Evolutionary conservation across 2,888 invertebrate genomes (phyloP).

Genomic region (Yponomeuta evonymella): DNA sequence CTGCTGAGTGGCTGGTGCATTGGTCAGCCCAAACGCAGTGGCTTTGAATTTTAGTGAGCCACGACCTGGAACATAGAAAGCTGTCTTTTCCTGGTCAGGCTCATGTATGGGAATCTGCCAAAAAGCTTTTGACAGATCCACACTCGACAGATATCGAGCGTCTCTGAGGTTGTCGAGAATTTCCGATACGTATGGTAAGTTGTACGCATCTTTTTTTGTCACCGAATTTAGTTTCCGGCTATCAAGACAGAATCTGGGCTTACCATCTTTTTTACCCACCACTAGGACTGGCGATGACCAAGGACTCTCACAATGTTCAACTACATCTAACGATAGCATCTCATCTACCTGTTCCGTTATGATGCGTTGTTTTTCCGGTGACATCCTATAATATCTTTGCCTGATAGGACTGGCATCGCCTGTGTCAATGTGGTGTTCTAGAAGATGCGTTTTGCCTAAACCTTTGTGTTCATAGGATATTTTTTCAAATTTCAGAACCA

Average conservation of each 20-base stretch:
- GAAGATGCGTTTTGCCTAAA: too few relatives aligned
- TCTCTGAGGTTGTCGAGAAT: slow-evolving; percentile 30
- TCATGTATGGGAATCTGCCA: slow-evolving; percentile 17
- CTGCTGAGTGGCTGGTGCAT: slow-evolving; percentile 17
- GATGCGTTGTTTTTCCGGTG: slow-evolving; percentile 28
- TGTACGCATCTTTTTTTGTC: slow-evolving; percentile 12
- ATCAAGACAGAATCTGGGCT: too few relatives aligned
- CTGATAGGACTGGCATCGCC: slow-evolving; percentile 3
- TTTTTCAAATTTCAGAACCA: too few relatives aligned
- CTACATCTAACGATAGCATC: slow-evolving; percentile 21
- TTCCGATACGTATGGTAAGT: slow-evolving; percentile 26
- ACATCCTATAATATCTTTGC: slow-evolving; percentile 26
- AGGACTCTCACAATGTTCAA: slow-evolving; percentile 28
- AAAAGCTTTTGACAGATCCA: slow-evolving; percentile 26
- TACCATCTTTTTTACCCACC: slow-evolving; percentile 18
- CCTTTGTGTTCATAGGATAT: too few relatives aligned
- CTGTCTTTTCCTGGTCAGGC: slow-evolving; percentile 14
- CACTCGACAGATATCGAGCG: slow-evolving; percentile 25
- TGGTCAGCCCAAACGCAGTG: slow-evolving; percentile 16
- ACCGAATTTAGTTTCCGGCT: too few relatives aligned
- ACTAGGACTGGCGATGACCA: slow-evolving; percentile 10
- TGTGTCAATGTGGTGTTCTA: too few relatives aligned
- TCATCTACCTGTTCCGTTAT: slow-evolving; percentile 17
- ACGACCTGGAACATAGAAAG: slow-evolving; percentile 10
- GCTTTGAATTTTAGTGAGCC: slow-evolving; percentile 6